Evolutionary conservation across 2,888 invertebrate species (phyloP), one percentile per base, ranked within the genome.

Genomic region (Bombylius discolor): DNA sequence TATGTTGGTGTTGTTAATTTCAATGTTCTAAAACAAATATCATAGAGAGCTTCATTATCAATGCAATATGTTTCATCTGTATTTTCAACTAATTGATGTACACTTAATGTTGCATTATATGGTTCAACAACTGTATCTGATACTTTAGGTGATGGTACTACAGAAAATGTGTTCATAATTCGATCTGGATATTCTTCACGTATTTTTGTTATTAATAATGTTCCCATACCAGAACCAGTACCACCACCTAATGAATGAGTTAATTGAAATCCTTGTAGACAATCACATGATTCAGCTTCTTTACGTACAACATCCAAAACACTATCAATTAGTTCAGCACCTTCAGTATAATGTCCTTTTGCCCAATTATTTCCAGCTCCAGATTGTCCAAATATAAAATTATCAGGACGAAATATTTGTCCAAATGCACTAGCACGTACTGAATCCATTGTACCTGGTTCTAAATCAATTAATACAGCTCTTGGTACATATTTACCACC

Each of bases 391-490:
- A 94, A 95, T 33, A 95, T 90, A 73, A 93, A 96, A 78, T 96
- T 96, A 77, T 96, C 94, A 23, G 95, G 95, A 61, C 94, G 79
- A 80, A 94, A 95, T 67, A 96, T 87, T 73, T 94, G 93, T 73
- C 82, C 94, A 76, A 91, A 95, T 13, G 94, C 90, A 57, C 95
- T 94, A 1, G 93, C 91, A 62, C 95, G 82, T 60, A 97, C 94
- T 0, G 94, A 91, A 76, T 97, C 96, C 95, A 97, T 96, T 65
- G 95, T 96, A 63, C 96, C 96, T 50, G 96, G 96, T 76, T 97
- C 96, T 70, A 97, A 77, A 71, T 97, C 96, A 62, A 96, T 89
- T 58, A 96, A 81, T 70, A 96, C 86, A 66, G 94, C 93, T 62
- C 95, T 81, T 12, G 95, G 95, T 58, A 96, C 95, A 76, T 94